A percentile compares a stretch with the other conserved stretches of the same genome.
These are phyloP conservation scores for Whitmania pigra DNA, from an alignment of 1,140 invertebrate species.

Conservation along the genomic window DNA sequence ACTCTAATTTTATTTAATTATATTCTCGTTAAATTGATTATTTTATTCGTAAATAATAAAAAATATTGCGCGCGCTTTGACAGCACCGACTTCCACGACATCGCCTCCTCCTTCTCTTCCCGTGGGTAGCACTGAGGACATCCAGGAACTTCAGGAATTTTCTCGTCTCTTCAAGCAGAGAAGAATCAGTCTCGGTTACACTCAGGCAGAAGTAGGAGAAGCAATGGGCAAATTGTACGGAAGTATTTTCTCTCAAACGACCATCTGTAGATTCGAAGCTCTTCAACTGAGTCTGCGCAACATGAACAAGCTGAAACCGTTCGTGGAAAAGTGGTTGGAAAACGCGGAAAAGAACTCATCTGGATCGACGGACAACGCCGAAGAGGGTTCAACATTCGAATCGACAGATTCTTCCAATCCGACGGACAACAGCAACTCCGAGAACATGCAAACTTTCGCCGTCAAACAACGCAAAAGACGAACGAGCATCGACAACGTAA, in stretches of 20 bases:
- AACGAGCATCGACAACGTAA: conserved; percentile 5
- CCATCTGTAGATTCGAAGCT: conserved; percentile 97
- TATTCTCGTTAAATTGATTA: too few relatives aligned
- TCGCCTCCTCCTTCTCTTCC: background rate
- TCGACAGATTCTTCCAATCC: background rate
- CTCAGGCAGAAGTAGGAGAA: conserved; percentile 89
- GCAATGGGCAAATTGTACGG: conserved; percentile 95
- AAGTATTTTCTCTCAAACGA: conserved; percentile 98
- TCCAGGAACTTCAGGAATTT: conserved; percentile 90
- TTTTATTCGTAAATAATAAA: too few relatives aligned
- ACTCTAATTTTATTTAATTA: too few relatives aligned
- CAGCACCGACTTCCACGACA: too few relatives aligned
- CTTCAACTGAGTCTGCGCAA: conserved; percentile 98
- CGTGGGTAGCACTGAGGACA: background rate
- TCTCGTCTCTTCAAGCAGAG: conserved; percentile 99
- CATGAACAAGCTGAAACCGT: conserved; percentile 98
- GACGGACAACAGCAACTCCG: background rate
- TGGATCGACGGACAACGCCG: background rate
- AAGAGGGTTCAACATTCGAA: background rate
- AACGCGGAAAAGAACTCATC: conserved; percentile 61
- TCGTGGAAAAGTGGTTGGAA: conserved; percentile 96
- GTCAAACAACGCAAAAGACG: background rate
- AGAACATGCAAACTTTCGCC: background rate
- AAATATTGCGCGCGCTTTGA: too few relatives aligned
- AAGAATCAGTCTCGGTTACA: conserved; percentile 86